A percentile compares a stretch with the other conserved stretches of the same genome.
These are phyloP conservation scores for Chiloscyllium punctatum DNA, from an alignment of 2,797 vertebrate species.

Conservation along the genomic window DNA sequence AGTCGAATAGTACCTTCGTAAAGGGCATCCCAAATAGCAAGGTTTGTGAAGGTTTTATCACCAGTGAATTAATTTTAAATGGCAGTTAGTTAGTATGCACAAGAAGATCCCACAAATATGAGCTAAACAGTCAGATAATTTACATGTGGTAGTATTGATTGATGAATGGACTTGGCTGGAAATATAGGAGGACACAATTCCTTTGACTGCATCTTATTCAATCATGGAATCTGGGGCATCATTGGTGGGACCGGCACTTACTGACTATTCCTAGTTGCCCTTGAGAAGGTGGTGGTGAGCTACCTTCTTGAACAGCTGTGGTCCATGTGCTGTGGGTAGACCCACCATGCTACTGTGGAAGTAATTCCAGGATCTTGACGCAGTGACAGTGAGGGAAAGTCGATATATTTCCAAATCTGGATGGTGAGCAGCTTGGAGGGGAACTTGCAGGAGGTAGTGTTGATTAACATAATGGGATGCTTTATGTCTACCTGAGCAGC, in stretches of 20 bases:
- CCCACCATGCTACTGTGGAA: too few relatives aligned
- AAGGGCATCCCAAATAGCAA: background rate
- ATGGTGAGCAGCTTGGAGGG: too few relatives aligned
- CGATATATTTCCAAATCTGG: too few relatives aligned
- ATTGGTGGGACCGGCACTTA: too few relatives aligned
- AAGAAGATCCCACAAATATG: background rate
- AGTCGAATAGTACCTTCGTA: background rate
- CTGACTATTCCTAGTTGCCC: too few relatives aligned
- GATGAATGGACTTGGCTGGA: background rate
- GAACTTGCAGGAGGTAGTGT: too few relatives aligned
- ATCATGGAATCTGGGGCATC: too few relatives aligned
- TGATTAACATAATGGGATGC: background rate
- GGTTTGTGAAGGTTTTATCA: background rate
- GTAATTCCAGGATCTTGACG: too few relatives aligned
- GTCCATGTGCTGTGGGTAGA: too few relatives aligned
- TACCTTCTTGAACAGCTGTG: too few relatives aligned
- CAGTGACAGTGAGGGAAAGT: too few relatives aligned
- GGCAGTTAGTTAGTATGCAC: background rate
- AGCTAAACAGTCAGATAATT: background rate
- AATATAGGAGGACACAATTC: background rate
- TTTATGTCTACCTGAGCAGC: background rate
- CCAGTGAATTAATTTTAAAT: background rate
- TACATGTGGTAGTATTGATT: background rate
- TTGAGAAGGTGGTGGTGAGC: too few relatives aligned
- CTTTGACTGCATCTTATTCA: background rate